These are phyloP conservation scores for Tetragnatha montana DNA, from an alignment of 2,888 invertebrate species.

Conservation along the genomic window DNA sequence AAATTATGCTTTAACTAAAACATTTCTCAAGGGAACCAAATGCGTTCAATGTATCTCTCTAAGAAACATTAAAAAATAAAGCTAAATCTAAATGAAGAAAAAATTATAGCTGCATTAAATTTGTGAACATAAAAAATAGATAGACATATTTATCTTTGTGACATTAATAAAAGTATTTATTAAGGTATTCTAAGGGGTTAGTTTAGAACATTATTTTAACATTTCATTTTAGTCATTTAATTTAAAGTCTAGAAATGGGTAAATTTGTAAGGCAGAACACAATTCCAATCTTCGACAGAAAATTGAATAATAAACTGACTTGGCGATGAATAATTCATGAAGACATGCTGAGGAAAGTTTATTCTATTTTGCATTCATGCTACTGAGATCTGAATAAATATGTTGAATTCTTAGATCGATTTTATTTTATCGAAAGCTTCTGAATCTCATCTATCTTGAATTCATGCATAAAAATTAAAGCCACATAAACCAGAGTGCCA, in stretches of 20 bases:
- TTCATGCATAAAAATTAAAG: not conserved
- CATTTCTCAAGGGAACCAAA: too few relatives aligned
- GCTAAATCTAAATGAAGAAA: too few relatives aligned
- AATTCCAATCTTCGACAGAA: not conserved
- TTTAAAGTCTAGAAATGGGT: not conserved
- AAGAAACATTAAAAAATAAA: too few relatives aligned
- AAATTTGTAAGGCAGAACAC: not conserved
- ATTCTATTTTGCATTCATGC: not conserved
- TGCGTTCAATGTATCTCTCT: too few relatives aligned
- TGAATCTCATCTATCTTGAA: not conserved
- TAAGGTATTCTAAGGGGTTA: too few relatives aligned
- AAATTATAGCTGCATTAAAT: too few relatives aligned
- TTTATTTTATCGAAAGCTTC: not conserved
- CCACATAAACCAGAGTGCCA: not conserved
- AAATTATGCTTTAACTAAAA: too few relatives aligned
- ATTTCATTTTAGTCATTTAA: not conserved
- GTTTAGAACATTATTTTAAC: not conserved
- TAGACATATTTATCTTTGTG: too few relatives aligned
- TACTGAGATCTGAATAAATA: not conserved
- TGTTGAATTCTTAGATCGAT: not conserved
- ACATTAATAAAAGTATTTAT: too few relatives aligned
- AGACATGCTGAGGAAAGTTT: not conserved
- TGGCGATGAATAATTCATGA: not conserved
- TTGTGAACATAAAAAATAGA: too few relatives aligned
- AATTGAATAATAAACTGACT: slow-evolving; percentile 1